A percentile compares a stretch with the other conserved stretches of the same genome.
phyloP scores from a whole-genome alignment of 2,113 vertebrate genomes.

The Chitala chitala region DNA sequence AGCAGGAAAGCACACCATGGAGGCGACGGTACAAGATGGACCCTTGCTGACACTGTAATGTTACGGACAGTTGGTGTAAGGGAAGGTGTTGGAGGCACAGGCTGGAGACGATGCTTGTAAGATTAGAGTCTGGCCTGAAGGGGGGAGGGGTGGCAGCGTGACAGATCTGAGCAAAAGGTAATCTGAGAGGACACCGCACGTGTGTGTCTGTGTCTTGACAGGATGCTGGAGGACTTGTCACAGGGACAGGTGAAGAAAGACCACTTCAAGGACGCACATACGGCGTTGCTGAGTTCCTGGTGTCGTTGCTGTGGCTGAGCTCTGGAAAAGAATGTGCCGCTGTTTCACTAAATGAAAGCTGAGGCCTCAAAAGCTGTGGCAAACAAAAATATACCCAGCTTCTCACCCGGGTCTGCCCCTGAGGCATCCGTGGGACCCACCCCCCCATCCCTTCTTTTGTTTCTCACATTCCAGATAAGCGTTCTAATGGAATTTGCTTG shows the following conservation, averaged over 20 bases:
- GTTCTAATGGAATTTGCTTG: conserved; percentile 23
- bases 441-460: background rate
- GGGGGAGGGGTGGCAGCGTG: no score
- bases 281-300: background rate
- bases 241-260: no score
- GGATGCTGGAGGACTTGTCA: no score
- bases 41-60: no score
- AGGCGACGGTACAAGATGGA: background rate
- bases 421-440: background rate
- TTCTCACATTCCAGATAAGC: conserved; percentile 25
- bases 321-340: background rate
- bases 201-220: no score
- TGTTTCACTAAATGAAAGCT: conserved; percentile 6
- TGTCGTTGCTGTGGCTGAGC: background rate
- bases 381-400: background rate
- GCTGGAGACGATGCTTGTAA: no score
- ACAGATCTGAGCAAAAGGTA: no score
- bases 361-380: background rate
- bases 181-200: no score
- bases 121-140: no score
- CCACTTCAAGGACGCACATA: background rate
- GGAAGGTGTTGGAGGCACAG: no score
- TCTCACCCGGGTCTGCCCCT: background rate
- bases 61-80: no score
- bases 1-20: background rate